These are phyloP conservation scores for Neria commutata DNA, from an alignment of 2,888 invertebrate genomes.

Conservation along the genomic window DNA sequence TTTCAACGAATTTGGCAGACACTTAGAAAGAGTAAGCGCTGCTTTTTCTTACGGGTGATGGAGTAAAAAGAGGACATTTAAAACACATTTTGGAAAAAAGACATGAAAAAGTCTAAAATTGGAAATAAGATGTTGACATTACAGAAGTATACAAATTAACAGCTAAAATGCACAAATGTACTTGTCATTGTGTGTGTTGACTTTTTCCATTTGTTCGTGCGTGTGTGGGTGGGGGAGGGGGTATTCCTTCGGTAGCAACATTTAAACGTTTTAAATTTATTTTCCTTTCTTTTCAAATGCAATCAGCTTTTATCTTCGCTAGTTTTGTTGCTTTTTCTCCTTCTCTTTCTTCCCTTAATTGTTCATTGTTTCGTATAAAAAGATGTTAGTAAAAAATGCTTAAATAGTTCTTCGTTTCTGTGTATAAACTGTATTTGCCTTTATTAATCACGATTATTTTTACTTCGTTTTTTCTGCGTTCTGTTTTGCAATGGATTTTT, in stretches of 20 bases:
- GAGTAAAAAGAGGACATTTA: neutral
- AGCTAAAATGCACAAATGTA: conserved; percentile 9
- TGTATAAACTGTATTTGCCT: conserved; percentile 22
- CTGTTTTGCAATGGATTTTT: too few relatives aligned
- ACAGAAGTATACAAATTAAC: neutral
- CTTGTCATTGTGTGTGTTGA: conserved; percentile 31
- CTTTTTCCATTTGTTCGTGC: conserved; percentile 20
- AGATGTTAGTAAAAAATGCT: conserved; percentile 58
- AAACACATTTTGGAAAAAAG: neutral
- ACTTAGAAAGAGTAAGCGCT: too few relatives aligned
- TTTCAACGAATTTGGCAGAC: too few relatives aligned
- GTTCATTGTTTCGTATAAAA: conserved; percentile 38
- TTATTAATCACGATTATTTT: conserved; percentile 6
- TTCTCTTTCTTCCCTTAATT: conserved; percentile 19
- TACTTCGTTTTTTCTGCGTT: neutral
- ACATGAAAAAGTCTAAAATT: too few relatives aligned
- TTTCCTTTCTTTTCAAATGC: too few relatives aligned
- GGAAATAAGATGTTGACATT: too few relatives aligned
- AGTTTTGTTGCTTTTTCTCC: neutral
- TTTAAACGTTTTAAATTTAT: conserved; percentile 9
- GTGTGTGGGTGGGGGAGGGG: neutral
- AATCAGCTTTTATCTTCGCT: too few relatives aligned
- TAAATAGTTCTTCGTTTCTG: conserved; percentile 39
- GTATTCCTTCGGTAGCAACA: conserved; percentile 3
- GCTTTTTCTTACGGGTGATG: too few relatives aligned